These are phyloP conservation scores for Columba guinea DNA, from an alignment of 2,797 vertebrate species.

Conservation along the genomic window DNA sequence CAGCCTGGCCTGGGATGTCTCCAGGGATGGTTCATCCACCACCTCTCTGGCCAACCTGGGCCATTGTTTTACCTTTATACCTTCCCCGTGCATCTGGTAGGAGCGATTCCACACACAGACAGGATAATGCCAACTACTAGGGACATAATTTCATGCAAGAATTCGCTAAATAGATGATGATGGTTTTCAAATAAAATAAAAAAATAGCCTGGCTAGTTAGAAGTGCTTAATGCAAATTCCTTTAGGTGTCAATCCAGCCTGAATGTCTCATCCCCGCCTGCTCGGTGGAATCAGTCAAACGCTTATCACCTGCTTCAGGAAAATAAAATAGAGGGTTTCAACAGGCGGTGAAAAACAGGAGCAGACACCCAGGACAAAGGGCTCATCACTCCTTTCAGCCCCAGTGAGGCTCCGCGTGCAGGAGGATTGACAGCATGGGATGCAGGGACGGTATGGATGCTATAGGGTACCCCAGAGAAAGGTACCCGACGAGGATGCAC, in stretches of 20 bases:
- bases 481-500: rapidly evolving
- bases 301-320: background rate
- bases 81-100: rapidly evolving
- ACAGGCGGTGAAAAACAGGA: background rate
- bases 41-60: too few relatives aligned
- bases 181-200: background rate
- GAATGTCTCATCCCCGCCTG: conserved; percentile 15
- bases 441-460: rapidly evolving
- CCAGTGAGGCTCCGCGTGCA: background rate
- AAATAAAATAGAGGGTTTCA: background rate
- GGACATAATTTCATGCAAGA: background rate
- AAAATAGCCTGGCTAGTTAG: background rate
- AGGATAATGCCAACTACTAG: background rate
- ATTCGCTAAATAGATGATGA: background rate
- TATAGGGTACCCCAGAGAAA: rapidly evolving
- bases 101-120: rapidly evolving
- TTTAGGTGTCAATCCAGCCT: conserved; percentile 33
- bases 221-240: conserved; percentile 6
- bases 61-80: too few relatives aligned
- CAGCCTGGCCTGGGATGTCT: too few relatives aligned
- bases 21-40: too few relatives aligned
- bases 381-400: background rate
- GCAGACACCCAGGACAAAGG: conserved; percentile 36
- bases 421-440: rapidly evolving
- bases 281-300: background rate